Evolutionary conservation across 2,888 invertebrate species (phyloP).

Genomic region (Aphrophora alni): DNA sequence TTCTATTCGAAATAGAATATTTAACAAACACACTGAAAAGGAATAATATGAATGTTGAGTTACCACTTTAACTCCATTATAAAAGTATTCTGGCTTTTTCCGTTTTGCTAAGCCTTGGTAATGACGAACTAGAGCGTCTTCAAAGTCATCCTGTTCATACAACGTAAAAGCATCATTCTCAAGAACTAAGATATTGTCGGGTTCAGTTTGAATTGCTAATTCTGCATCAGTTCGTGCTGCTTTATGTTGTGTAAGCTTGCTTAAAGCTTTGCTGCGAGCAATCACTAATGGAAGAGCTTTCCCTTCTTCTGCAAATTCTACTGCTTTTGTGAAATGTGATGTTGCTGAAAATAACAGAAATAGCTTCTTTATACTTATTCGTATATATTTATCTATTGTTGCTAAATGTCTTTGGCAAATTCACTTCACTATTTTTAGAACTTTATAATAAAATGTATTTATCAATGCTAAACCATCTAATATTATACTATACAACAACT

Average conservation of each 20-base stretch:
- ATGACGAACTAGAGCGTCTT: conserved; percentile 24
- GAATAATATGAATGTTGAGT: neutral
- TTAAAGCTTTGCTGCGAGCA: conserved; percentile 25
- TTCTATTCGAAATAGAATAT: too few relatives aligned
- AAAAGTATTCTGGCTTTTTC: conserved; percentile 28
- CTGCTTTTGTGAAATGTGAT: conserved; percentile 10
- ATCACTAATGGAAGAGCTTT: conserved; percentile 9
- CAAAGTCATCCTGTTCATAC: conserved; percentile 31
- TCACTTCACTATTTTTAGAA: too few relatives aligned
- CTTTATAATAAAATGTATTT: too few relatives aligned
- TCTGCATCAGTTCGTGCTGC: conserved; percentile 22
- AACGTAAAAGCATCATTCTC: conserved; percentile 29
- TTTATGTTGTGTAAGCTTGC: conserved; percentile 7
- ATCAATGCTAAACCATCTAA: too few relatives aligned
- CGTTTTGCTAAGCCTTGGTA: conserved; percentile 18
- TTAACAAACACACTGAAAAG: too few relatives aligned
- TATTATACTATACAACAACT: too few relatives aligned
- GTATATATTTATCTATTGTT: too few relatives aligned
- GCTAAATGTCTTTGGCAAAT: too few relatives aligned
- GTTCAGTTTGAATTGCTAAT: neutral
- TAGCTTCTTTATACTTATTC: too few relatives aligned
- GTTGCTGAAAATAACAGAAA: conserved; percentile 16
- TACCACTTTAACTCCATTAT: conserved; percentile 30
- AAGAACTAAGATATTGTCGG: conserved; percentile 18
- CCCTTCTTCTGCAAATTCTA: conserved; percentile 18